A percentile compares a stretch with the other conserved stretches of the same genome.
Evolutionary conservation across 37 sponge, comb jelly and placozoan species (phyloP).

Genomic region (Cladorhizidae sp.): DNA sequence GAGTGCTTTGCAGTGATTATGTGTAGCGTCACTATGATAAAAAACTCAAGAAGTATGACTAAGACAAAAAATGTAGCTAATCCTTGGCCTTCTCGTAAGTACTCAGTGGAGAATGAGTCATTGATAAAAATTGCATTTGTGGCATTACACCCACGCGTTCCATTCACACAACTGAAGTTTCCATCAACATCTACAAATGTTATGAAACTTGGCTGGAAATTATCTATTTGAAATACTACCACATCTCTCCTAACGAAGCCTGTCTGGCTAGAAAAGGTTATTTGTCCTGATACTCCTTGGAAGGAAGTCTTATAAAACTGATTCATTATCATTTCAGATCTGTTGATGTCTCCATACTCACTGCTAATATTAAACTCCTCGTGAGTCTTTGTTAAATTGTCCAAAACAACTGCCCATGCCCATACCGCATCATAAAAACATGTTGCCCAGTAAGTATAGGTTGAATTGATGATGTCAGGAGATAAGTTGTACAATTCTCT

Average conservation of each 20-base stretch:
- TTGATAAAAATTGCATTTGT: not conserved
- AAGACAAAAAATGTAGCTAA: not conserved
- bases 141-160: too few species aligned
- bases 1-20: not conserved
- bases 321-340: not conserved
- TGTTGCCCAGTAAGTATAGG: slow-evolving; percentile 1
- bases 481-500: not conserved
- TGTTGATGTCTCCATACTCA: not conserved
- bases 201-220: too few species aligned
- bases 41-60: not conserved
- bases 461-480: not conserved
- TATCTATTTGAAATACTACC: not conserved
- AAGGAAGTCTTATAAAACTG: slow-evolving; percentile 8
- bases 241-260: not conserved
- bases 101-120: not conserved
- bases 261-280: not conserved
- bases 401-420: slow-evolving; percentile 29
- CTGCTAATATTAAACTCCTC: not conserved
- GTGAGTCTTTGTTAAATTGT: not conserved
- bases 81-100: not conserved
- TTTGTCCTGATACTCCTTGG: slow-evolving; percentile 15
- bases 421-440: slow-evolving; percentile 31
- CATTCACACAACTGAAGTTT: too few species aligned
- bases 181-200: too few species aligned
- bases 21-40: not conserved